Evolutionary conservation across 2,113 vertebrate species (phyloP), one percentile per base, ranked within the genome.

Genomic region (Pterocles burchelli): DNA sequence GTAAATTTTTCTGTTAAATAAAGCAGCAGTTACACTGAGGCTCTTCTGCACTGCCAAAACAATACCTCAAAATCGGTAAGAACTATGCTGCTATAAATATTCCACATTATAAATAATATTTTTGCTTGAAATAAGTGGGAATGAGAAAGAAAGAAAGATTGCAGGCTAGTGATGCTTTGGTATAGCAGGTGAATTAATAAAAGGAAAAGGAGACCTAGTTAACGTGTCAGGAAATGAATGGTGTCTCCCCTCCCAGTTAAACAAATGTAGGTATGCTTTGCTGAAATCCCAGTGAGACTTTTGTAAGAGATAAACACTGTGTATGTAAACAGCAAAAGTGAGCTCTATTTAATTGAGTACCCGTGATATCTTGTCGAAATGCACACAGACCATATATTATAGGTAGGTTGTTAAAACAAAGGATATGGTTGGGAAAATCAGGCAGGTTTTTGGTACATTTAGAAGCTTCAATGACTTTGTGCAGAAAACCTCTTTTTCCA

Each of bases 281-380:
- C n/a, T 77, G 7, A 74, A 66, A 19, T 71, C 17, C 6, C 25
- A 63, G 8, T 13, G 57, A 68, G 26, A 76, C 21, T 72, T 78
- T 11, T 2, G 0, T 16, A 61, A 33, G 9, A 49, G 0, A 45
- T 22, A 34, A 75, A 54, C 9, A 33, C 5, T 45, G 0, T 19
- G 8, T 28, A 48, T 1, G 0, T 52, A 62, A 85, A 71, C 26
- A 82, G 19, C 10, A 71, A 29, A 72, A 52, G 5, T 58, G 22
- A 68, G 10, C 8, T 34, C 4, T 71, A 28, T 62, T 84, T 63
- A 54, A 66, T 15, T 25, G 11, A 61, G 5, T 45, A 20, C 10
- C 3, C 13, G 18, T 8, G 28, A 21, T 21, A 18, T 49, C 71
- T 71, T 65, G 5, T 41, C n/a, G 5, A 79, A 79, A 68, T 49